phyloP scores from a whole-genome alignment of 2,113 vertebrate genomes.

The Hemiprocne comata region DNA sequence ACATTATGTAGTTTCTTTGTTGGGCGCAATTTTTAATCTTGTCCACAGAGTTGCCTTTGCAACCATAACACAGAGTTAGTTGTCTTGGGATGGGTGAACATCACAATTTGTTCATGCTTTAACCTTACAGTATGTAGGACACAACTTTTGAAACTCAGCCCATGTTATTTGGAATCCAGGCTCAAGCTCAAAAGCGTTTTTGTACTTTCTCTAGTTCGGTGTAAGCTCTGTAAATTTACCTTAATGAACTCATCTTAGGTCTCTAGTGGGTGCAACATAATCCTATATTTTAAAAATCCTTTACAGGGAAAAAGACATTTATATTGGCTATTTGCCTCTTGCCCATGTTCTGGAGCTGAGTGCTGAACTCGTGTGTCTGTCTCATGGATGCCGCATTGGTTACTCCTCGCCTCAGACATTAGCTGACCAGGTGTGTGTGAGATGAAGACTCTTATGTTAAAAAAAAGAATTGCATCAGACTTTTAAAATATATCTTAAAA shows the following conservation, averaged over 20 bases:
- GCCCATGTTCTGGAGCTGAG: constrained; percentile 95
- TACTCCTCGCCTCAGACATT: constrained; percentile 95
- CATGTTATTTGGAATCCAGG: fast-evolving
- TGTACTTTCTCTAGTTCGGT: neutral
- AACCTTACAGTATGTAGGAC: neutral
- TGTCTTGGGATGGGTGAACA: neutral
- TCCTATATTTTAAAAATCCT: neutral
- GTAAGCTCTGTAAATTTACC: neutral
- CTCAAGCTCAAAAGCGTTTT: neutral
- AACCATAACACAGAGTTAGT: fast-evolving
- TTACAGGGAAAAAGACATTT: constrained; percentile 88
- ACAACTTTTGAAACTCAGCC: neutral
- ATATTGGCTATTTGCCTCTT: constrained; percentile 93
- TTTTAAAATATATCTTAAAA: neutral
- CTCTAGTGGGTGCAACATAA: neutral
- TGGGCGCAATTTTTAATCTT: neutral
- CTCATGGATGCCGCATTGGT: constrained; percentile 89
- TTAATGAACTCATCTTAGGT: neutral
- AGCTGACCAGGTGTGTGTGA: constrained; percentile 86
- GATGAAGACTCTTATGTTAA: neutral
- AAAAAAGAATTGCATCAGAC: neutral
- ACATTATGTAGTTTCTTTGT: neutral
- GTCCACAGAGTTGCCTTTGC: neutral
- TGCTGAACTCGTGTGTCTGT: constrained; percentile 90
- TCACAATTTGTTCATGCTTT: neutral